Evolutionary conservation across 2,797 vertebrate species (phyloP).

Genomic region (Pelobates cultripes): DNA sequence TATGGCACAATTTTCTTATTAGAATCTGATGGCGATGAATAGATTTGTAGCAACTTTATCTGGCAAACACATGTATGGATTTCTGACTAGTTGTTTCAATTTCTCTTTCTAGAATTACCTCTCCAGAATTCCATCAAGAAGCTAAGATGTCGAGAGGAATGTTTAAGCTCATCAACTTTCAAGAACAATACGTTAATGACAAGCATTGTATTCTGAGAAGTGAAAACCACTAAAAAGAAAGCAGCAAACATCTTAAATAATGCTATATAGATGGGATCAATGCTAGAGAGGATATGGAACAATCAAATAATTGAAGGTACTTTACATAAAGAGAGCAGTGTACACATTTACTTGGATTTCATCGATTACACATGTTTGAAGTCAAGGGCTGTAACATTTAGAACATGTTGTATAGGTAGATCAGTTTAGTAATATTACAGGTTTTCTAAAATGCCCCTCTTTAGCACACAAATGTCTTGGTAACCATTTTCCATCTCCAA

Average conservation of each 20-base stretch:
- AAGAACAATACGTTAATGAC: neutral
- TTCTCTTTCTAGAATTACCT: neutral
- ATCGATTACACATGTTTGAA: no score
- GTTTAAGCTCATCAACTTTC: neutral
- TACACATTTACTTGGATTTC: no score
- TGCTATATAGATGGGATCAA: neutral
- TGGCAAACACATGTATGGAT: neutral
- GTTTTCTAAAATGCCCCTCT: no score
- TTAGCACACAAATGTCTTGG: no score
- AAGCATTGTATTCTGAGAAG: neutral
- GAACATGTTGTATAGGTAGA: no score
- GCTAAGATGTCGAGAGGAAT: neutral
- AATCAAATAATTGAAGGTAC: neutral
- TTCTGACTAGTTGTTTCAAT: no score
- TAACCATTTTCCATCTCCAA: no score
- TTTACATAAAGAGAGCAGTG: no score
- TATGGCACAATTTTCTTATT: neutral
- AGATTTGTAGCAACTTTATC: neutral
- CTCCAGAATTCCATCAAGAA: neutral
- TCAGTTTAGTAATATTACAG: no score
- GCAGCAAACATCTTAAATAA: neutral
- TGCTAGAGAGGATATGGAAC: neutral
- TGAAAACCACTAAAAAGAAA: neutral
- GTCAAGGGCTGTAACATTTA: no score
- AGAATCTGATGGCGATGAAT: neutral